Evolutionary conservation across 2,113 vertebrate genomes (phyloP).

Genomic region (Toxotes jaculatrix): DNA sequence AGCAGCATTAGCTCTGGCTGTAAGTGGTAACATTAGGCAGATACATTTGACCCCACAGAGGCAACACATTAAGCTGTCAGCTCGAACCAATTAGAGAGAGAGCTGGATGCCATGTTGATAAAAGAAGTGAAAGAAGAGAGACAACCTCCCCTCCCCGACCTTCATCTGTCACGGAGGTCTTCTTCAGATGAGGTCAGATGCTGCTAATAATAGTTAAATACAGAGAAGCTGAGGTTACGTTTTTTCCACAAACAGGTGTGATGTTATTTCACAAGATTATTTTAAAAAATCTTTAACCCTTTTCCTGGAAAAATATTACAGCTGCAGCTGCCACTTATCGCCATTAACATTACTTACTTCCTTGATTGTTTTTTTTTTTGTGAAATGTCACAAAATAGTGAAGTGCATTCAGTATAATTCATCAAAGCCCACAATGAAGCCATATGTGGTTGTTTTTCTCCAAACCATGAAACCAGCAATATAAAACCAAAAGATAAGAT

Average conservation of each 20-base stretch:
- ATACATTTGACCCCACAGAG: conserved; percentile 19
- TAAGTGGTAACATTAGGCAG: background rate
- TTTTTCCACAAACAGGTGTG: background rate
- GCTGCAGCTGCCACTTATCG: too few species aligned
- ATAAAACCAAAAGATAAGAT: too few species aligned
- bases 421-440: background rate
- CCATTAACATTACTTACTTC: too few species aligned
- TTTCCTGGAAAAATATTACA: background rate
- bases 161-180: background rate
- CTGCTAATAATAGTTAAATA: conserved; percentile 1
- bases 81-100: conserved; percentile 35
- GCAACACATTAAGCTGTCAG: conserved; percentile 32
- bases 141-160: background rate
- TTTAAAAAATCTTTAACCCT: too few species aligned
- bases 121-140: conserved; percentile 35
- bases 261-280: background rate
- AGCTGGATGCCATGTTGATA: background rate
- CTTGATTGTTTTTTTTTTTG: background rate
- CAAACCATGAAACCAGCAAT: too few species aligned
- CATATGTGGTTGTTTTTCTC: too few species aligned
- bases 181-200: background rate
- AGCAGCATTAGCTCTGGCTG: conserved; percentile 1
- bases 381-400: too few species aligned
- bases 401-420: background rate
- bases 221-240: background rate